phyloP scores from a whole-genome alignment of 2,797 vertebrate genomes.

The Hyperoplus lanceolatus region DNA sequence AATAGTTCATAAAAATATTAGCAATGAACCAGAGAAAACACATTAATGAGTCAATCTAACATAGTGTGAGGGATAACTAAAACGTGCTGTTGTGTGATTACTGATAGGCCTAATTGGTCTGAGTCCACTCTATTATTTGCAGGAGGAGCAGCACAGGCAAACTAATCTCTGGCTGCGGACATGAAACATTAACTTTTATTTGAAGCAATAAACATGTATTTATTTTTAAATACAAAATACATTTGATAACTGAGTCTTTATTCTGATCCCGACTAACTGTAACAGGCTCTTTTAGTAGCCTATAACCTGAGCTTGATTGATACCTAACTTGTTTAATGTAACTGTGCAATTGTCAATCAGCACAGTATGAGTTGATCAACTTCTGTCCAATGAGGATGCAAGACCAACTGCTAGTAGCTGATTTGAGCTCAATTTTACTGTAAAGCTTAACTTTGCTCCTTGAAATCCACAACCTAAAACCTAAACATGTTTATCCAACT shows the following conservation, averaged over 20 bases:
- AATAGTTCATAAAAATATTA: neutral
- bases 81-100: neutral
- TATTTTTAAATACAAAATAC: neutral
- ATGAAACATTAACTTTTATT: neutral
- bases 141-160: neutral
- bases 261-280: neutral
- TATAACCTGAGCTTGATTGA: neutral
- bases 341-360: neutral
- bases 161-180: neutral
- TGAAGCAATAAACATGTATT: neutral
- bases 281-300: neutral
- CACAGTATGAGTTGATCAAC: neutral
- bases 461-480: neutral
- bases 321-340: neutral
- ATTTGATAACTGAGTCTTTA: neutral
- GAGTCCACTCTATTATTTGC: neutral
- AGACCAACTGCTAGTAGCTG: neutral
- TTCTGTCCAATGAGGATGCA: neutral
- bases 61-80: neutral
- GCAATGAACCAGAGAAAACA: neutral
- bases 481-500: neutral
- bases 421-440: neutral
- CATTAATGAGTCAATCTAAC: neutral
- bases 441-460: neutral
- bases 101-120: neutral